A percentile compares a stretch with the other conserved stretches of the same genome.
Evolutionary conservation across 2,113 vertebrate species (phyloP).

Genomic region (Zosterops pallidus): DNA sequence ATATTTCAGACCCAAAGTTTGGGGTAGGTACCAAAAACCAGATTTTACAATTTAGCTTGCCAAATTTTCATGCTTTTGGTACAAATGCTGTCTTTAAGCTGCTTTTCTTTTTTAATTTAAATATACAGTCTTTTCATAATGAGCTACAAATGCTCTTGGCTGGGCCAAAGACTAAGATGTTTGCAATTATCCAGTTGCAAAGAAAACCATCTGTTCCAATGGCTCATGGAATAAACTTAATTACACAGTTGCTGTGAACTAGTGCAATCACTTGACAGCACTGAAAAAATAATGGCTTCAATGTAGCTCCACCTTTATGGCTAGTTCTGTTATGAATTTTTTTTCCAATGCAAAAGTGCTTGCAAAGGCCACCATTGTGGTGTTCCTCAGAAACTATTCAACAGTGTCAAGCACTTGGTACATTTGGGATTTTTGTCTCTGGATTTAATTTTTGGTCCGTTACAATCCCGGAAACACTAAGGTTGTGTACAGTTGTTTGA

Average conservation of each 20-base stretch:
- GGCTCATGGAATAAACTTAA: constrained; percentile 32
- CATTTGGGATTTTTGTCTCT: neutral
- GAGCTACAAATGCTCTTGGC: neutral
- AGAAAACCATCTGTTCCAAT: constrained; percentile 33
- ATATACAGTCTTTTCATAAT: neutral
- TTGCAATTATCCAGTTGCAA: neutral
- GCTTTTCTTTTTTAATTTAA: neutral
- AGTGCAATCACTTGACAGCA: neutral
- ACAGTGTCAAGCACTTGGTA: neutral
- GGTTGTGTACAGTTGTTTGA: neutral
- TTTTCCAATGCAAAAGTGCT: neutral
- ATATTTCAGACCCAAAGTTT: neutral
- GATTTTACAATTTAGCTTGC: constrained; percentile 14
- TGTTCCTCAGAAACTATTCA: neutral
- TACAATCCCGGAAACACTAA: neutral
- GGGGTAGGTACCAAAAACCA: neutral
- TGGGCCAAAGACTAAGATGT: constrained; percentile 11
- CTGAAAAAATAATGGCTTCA: neutral
- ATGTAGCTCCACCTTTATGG: constrained; percentile 29
- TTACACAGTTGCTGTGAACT: constrained; percentile 26
- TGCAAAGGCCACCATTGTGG: neutral
- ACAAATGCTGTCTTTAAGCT: neutral
- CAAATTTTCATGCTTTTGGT: constrained; percentile 10
- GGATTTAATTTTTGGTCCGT: neutral
- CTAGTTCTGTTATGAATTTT: constrained; percentile 8